These are phyloP conservation scores for Hirundichthys speculiger DNA, from an alignment of 2,113 vertebrate genomes.

Conservation along the genomic window DNA sequence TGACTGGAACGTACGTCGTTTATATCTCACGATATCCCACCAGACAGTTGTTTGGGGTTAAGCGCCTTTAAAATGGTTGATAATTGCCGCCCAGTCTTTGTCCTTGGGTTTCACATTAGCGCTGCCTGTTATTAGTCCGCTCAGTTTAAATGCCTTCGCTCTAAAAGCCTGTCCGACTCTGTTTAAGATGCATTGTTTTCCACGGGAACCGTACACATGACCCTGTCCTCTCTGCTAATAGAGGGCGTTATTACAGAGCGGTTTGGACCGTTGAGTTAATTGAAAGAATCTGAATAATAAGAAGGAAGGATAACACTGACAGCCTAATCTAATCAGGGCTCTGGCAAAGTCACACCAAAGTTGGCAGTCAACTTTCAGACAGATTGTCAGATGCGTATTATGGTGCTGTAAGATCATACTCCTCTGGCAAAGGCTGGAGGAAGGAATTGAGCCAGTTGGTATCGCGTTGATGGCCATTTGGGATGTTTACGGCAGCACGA, in stretches of 20 bases:
- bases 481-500: constrained; percentile 9
- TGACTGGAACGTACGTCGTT: constrained; percentile 5
- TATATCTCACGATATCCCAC: constrained; percentile 3
- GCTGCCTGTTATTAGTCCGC: constrained; percentile 33
- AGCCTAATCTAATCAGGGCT: constrained; percentile 15
- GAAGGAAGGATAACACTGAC: constrained; percentile 18
- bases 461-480: constrained; percentile 11
- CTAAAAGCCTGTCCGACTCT: constrained; percentile 1
- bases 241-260: constrained; percentile 2
- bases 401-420: constrained; percentile 1
- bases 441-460: constrained; percentile 18
- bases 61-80: constrained; percentile 35
- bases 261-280: constrained; percentile 26
- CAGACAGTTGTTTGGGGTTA: constrained; percentile 28
- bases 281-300: constrained; percentile 39
- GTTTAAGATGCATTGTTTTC: constrained; percentile 14
- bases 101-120: constrained; percentile 47
- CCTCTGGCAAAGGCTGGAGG: background rate
- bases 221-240: constrained; percentile 1
- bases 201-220: background rate
- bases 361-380: constrained; percentile 39
- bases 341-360: constrained; percentile 25
- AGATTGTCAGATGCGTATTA: constrained; percentile 24
- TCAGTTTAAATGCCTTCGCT: constrained; percentile 16
- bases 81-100: constrained; percentile 42